Conservation (phyloP, 2,797 vertebrate genomes). For the Diplodus puntazzo region DNA sequence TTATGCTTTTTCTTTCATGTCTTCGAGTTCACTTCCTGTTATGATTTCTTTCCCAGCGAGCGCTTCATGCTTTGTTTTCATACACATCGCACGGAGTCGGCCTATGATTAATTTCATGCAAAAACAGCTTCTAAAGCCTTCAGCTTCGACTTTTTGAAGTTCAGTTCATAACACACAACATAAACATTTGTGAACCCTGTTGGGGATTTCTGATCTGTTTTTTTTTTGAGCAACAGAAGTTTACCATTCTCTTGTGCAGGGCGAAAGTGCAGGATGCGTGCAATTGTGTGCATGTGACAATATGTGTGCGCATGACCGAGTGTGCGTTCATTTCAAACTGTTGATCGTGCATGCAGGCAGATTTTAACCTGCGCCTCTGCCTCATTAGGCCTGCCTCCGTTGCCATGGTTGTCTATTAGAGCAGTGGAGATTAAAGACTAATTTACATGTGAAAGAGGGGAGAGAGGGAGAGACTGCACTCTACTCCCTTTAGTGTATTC, state of each 20-base stretch:
- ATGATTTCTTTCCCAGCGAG: neutral
- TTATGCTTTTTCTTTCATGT: conserved; percentile 5
- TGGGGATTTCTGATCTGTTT: neutral
- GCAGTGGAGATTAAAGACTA: conserved; percentile 84
- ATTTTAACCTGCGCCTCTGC: conserved; percentile 85
- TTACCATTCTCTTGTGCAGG: neutral
- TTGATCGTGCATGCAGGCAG: conserved; percentile 73
- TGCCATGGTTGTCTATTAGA: conserved; percentile 89
- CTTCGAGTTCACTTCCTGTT: neutral
- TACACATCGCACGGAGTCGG: neutral
- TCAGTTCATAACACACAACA: neutral
- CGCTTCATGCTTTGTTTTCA: conserved; percentile 20
- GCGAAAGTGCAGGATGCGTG: conserved; percentile 1
- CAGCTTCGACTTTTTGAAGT: conserved; percentile 21
- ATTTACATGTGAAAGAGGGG: conserved; percentile 87
- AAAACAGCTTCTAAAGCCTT: conserved; percentile 28
- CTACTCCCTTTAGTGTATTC: conserved; percentile 59
- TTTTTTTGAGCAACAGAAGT: neutral
- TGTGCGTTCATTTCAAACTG: conserved; percentile 66
- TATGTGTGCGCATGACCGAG: conserved; percentile 1
- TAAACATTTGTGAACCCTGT: neutral
- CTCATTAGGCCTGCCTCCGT: conserved; percentile 87
- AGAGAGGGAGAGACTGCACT: conserved; percentile 54
- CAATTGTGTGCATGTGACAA: neutral
- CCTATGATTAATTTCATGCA: conserved; percentile 48